Base-by-base conservation (phyloP, 2,113 vertebrate species). In the Brachyhypopomus gauderio region DNA sequence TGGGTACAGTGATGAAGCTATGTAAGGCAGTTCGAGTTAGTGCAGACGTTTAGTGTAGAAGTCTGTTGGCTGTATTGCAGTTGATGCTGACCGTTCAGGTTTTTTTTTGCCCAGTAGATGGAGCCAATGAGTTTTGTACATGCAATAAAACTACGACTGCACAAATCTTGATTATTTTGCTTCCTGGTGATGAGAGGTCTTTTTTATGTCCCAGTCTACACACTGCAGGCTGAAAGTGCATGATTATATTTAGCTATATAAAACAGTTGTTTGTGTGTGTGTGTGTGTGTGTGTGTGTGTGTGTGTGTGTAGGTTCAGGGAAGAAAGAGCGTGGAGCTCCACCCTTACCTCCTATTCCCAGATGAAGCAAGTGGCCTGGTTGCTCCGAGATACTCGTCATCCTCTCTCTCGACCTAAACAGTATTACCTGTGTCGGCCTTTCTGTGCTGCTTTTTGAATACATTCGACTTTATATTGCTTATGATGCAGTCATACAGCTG, bases 311-410 rank as follows among this genome's bases (percentile, higher is more conserved):
- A 98, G 98, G 96, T 85, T 93, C 96, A 87, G 93, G 89, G 80
- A 94, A 95, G 90, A 97, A 95, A 90, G 96, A 98, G 89, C 92
- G 98, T 90, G 97, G 98, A 41, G 97, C 93, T 1, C 97, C 97
- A 1, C 98, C 97, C 0, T 94, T 98, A 60, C 97, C 97, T 0
- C 98, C 98, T 23, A 88, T 94, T 84, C 95, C 95, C 0, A 97
- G 96, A 97, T 99, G 96, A 98, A 97, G 89, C 89, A 83, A 17
- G 81, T 41, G 4, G 5, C 22, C 19, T 11, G 63, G 45, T 67
- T 20, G 22, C 66, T 84, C 85, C 76, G 82, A 79, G 48, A 64
- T 22, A 36, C 27, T 71, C 52, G 16, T 56, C 80, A 0, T 80
- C 63, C 1, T 0, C 66, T 62, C 34, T 52, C 30, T 41, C 20